phyloP scores from a whole-genome alignment of 2,888 invertebrate genomes.

The Drosophila gaucha region DNA sequence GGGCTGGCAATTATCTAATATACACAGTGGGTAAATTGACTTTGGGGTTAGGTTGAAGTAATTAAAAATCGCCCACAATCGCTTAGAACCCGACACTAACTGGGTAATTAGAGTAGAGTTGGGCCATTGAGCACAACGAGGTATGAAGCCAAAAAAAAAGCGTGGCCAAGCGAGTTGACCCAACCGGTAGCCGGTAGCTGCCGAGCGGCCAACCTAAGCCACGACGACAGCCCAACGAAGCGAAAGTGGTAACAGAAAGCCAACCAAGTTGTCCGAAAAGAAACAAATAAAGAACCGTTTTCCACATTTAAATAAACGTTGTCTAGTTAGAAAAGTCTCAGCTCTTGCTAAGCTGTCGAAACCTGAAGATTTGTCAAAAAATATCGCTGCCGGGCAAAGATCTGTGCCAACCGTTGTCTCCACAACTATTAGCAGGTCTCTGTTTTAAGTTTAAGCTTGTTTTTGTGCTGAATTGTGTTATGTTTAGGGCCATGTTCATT shows the following conservation, averaged over 20 bases:
- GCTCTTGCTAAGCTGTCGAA: constrained; percentile 22
- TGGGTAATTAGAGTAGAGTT: constrained; percentile 44
- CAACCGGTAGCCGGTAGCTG: constrained; percentile 16
- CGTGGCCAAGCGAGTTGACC: constrained; percentile 49
- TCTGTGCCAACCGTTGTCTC: constrained; percentile 59
- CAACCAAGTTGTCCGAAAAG: constrained; percentile 13
- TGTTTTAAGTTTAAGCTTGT: not conserved
- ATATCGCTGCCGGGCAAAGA: constrained; percentile 21
- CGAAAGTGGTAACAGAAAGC: constrained; percentile 46
- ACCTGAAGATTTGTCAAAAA: constrained; percentile 33
- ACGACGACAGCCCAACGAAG: constrained; percentile 11
- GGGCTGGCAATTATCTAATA: constrained; percentile 59
- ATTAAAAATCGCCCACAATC: constrained; percentile 46
- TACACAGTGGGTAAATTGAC: constrained; percentile 11
- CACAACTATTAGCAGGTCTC: constrained; percentile 13
- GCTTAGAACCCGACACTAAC: constrained; percentile 26
- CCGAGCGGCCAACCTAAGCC: constrained; percentile 6
- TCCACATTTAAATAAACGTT: constrained; percentile 65
- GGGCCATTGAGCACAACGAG: constrained; percentile 5
- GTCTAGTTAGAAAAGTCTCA: constrained; percentile 52
- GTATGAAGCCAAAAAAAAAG: constrained; percentile 45
- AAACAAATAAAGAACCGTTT: constrained; percentile 68
- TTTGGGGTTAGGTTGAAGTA: constrained; percentile 20
- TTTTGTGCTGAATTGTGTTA: constrained; percentile 1
- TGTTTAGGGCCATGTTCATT: not conserved